Evolutionary conservation across 1,140 invertebrate species (phyloP).

Genomic region (Procambarus clarkii): DNA sequence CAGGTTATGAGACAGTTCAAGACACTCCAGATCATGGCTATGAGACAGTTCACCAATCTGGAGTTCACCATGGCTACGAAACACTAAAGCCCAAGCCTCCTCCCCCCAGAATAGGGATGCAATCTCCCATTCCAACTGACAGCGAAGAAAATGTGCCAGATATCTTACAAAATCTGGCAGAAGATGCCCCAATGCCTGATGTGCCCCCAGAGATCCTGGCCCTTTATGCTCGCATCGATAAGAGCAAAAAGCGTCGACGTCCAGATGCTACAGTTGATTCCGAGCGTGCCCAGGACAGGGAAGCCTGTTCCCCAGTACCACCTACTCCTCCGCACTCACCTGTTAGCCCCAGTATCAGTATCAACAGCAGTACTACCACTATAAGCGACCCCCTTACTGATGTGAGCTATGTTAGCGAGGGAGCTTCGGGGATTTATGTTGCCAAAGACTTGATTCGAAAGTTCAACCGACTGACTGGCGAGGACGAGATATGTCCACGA

Average conservation of each 20-base stretch:
- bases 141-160: conserved; percentile 57
- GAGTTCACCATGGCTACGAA: conserved; percentile 49
- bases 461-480: conserved; percentile 53
- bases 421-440: neutral
- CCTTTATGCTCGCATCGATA: conserved; percentile 71
- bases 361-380: conserved; percentile 17
- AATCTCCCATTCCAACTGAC: conserved; percentile 3
- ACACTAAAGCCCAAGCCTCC: conserved; percentile 52
- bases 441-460: conserved; percentile 36
- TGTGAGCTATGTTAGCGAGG: conserved; percentile 2
- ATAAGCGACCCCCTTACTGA: conserved; percentile 10
- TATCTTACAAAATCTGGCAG: conserved; percentile 61
- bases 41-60: conserved; percentile 40
- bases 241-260: conserved; percentile 66
- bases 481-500: conserved; percentile 25
- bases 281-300: neutral
- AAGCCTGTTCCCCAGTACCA: neutral
- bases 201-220: conserved; percentile 71
- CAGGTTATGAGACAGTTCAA: conserved; percentile 64
- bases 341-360: conserved; percentile 11
- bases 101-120: conserved; percentile 16
- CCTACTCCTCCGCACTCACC: conserved; percentile 23
- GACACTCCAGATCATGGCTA: conserved; percentile 24
- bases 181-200: neutral
- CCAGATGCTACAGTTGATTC: neutral